Base-by-base conservation (phyloP, 2,888 invertebrate genomes). In the Cinara cedri region DNA sequence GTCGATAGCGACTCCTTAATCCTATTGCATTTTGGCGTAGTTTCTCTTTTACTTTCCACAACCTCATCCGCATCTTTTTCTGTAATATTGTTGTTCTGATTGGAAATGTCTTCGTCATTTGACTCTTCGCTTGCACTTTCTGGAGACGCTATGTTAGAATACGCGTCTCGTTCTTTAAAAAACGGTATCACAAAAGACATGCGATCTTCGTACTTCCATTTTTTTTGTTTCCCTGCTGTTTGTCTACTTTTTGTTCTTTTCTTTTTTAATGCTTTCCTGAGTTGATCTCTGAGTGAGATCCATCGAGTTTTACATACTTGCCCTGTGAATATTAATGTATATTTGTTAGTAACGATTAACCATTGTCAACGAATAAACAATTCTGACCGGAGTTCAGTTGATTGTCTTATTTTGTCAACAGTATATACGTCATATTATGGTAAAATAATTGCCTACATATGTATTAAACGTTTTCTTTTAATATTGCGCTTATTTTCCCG, bases 221-320 rank as follows among this genome's bases (percentile, higher is more conserved):
- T 71, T 70, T n/a, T 71, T 71, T 71, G 54, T 71, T 42, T 9
- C 21, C 2, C 19, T 1, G 54, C 54, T 19, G 54, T 44, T 57
- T 71, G 55, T 55, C 55, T 44, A 55, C 71, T 71, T 71, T 71
- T 71, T 14, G 55, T 57, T 34, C 21, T 44, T 55, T 70, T 70
- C 1, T 71, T 55, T 71, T 55, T 57, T 44, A 71, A 14, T 19
- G 55, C 55, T 14, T 71, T 71, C 21, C 71, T 71, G 0, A 71
- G 44, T 55, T 57, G 55, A 55, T 71, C 57, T 55, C 71, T 34
- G 9, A 71, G 42, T 21, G 71, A 71, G 1, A 71, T 51, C 71
- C 71, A 71, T 55, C 71, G 34, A 55, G 1, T 71, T 55, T 71
- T 71, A 19, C 71, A 70, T 42, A 13, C 71, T 55, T 10, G 55